Percentiles rank a stretch among this genome's conserved stretches.
Conservation (phyloP, 2,113 vertebrate genomes). For the Percopsis transmontana region DNA sequence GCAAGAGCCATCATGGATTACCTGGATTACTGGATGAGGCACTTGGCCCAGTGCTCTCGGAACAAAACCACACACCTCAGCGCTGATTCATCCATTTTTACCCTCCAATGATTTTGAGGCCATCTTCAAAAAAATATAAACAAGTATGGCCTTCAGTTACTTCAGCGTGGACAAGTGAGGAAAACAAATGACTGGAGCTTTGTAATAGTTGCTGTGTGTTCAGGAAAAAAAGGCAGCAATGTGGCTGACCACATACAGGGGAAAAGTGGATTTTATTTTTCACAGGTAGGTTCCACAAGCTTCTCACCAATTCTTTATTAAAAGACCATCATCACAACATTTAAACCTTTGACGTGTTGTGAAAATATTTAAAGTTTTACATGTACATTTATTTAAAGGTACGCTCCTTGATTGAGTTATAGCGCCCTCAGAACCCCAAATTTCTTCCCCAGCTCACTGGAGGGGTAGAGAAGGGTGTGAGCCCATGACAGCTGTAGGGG, state of each 20-base stretch:
- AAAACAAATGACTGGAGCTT: conserved; percentile 44
- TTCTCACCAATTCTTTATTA: not conserved
- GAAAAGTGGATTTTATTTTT: conserved; percentile 38
- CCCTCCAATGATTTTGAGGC: conserved; percentile 22
- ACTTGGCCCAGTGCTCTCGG: conserved; percentile 27
- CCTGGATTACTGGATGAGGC: conserved; percentile 55
- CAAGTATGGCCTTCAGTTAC: conserved; percentile 21
- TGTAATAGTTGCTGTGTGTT: conserved; percentile 35
- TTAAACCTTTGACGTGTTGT: not conserved
- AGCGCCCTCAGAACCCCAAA: too few species aligned
- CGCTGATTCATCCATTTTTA: conserved; percentile 42
- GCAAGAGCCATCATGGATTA: conserved; percentile 52
- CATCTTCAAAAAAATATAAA: conserved; percentile 4
- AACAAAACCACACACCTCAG: conserved; percentile 19
- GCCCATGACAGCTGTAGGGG: too few species aligned
- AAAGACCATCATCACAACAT: not conserved
- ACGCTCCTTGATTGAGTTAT: too few species aligned
- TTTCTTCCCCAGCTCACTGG: too few species aligned
- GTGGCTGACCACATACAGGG: conserved; percentile 26
- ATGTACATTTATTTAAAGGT: too few species aligned
- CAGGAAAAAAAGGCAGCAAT: conserved; percentile 37
- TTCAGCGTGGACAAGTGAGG: conserved; percentile 35
- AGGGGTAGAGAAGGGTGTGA: too few species aligned
- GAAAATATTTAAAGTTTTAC: too few species aligned
- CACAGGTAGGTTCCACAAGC: conserved; percentile 12